Evolutionary conservation across 2,888 invertebrate species (phyloP).

Genomic region (Zhuqinia jingwanae): DNA sequence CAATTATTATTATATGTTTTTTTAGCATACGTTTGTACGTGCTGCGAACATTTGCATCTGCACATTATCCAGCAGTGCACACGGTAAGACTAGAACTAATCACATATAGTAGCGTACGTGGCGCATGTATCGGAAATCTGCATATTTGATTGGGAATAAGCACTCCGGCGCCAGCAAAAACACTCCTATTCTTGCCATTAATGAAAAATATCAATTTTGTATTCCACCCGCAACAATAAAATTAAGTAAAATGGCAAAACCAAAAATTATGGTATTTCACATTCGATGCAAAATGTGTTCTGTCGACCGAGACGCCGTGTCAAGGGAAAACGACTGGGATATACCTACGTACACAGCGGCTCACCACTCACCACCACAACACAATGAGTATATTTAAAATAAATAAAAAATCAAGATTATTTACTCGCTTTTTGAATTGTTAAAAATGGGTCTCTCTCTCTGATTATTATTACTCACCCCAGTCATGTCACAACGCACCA

Average conservation of each 20-base stretch:
- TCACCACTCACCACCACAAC: too few species aligned
- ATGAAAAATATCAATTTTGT: constrained; percentile 23
- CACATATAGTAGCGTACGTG: too few species aligned
- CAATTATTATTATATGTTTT: constrained; percentile 19
- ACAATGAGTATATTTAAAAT: too few species aligned
- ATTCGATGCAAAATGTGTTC: background rate
- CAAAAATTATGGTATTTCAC: too few species aligned
- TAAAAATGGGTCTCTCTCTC: too few species aligned
- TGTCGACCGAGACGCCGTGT: background rate
- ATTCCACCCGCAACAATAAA: constrained; percentile 26
- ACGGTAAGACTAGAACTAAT: background rate
- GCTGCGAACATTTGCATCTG: constrained; percentile 23
- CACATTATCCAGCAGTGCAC: background rate
- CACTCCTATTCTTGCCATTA: constrained; percentile 25
- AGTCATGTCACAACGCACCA: too few species aligned
- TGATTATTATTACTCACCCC: too few species aligned
- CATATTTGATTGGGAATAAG: constrained; percentile 70
- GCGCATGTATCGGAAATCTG: constrained; percentile 37
- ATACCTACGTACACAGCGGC: too few species aligned
- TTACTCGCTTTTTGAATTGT: too few species aligned
- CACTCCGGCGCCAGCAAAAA: constrained; percentile 64
- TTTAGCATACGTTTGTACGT: constrained; percentile 12
- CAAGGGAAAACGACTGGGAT: background rate
- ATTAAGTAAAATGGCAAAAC: constrained; percentile 42
- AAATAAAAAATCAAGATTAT: too few species aligned